Evolutionary conservation across 2,113 vertebrate genomes (phyloP).

Genomic region (Lichenostomus cassidix): DNA sequence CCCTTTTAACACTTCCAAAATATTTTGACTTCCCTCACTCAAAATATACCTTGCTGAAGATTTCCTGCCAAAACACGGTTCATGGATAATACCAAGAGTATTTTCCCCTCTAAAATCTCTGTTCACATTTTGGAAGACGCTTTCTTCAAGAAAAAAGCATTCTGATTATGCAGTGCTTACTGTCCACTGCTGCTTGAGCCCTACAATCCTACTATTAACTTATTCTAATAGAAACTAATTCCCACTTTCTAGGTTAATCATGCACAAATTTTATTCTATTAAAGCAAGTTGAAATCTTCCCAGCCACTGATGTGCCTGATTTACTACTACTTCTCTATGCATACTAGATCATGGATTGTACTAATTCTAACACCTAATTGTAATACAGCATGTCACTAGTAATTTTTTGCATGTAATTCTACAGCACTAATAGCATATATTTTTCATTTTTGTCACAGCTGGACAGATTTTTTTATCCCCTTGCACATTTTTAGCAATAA

Average conservation of each 20-base stretch:
- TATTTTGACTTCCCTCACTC: slow-evolving; percentile 25
- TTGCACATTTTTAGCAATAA: background rate
- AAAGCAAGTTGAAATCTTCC: background rate
- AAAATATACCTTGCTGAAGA: background rate
- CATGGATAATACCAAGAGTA: background rate
- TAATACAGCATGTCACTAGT: background rate
- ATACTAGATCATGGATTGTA: background rate
- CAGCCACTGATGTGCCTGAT: background rate
- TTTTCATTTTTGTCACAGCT: background rate
- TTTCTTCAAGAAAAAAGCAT: background rate
- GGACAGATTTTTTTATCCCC: background rate
- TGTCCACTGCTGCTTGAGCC: background rate
- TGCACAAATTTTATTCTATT: background rate
- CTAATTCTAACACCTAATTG: background rate
- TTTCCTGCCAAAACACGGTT: background rate
- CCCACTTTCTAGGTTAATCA: background rate
- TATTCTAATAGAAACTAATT: background rate
- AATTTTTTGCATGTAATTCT: background rate
- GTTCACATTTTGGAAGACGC: background rate
- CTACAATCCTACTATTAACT: background rate
- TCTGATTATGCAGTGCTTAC: background rate
- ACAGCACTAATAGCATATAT: background rate
- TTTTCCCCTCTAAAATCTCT: background rate
- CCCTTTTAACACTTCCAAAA: slow-evolving; percentile 26
- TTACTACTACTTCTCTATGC: background rate